phyloP scores from a whole-genome alignment of 2,113 vertebrate species.

The Ramphastos sulfuratus region DNA sequence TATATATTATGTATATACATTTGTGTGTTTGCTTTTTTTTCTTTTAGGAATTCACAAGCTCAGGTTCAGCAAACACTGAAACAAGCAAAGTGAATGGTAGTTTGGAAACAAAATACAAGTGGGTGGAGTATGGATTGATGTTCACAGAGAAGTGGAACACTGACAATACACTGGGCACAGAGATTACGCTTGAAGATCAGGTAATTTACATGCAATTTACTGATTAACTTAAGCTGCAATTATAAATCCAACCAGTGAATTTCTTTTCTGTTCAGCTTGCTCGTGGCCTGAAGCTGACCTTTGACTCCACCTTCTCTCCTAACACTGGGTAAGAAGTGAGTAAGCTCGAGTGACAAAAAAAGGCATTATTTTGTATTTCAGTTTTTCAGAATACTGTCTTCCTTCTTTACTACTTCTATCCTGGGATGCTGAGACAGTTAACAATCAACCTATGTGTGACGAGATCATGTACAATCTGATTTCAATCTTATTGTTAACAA shows the following conservation, averaged over 20 bases:
- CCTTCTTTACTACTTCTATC: not conserved
- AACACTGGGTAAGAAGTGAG: constrained; percentile 91
- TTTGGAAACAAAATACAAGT: constrained; percentile 97
- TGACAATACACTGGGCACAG: constrained; percentile 93
- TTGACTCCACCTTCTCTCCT: constrained; percentile 96
- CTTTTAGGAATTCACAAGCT: constrained; percentile 93
- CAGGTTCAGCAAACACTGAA: constrained; percentile 93
- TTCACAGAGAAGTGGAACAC: constrained; percentile 99
- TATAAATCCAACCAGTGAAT: constrained; percentile 40
- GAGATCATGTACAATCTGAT: not conserved
- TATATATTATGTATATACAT: not conserved
- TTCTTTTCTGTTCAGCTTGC: constrained; percentile 82
- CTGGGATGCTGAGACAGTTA: not conserved
- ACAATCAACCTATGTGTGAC: not conserved
- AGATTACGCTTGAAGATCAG: constrained; percentile 93
- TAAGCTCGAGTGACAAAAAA: not conserved
- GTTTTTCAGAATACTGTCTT: not conserved
- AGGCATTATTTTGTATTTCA: not conserved
- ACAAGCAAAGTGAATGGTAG: constrained; percentile 93
- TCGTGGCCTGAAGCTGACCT: constrained; percentile 93
- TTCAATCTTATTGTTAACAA: not conserved
- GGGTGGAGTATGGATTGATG: constrained; percentile 92
- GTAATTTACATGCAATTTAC: constrained; percentile 52
- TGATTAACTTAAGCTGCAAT: not conserved
- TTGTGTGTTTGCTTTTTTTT: not conserved